Evolutionary conservation across 1,140 invertebrate species (phyloP), one percentile per base, ranked within the genome.

Genomic region (Tetranychus cinnabarinus): DNA sequence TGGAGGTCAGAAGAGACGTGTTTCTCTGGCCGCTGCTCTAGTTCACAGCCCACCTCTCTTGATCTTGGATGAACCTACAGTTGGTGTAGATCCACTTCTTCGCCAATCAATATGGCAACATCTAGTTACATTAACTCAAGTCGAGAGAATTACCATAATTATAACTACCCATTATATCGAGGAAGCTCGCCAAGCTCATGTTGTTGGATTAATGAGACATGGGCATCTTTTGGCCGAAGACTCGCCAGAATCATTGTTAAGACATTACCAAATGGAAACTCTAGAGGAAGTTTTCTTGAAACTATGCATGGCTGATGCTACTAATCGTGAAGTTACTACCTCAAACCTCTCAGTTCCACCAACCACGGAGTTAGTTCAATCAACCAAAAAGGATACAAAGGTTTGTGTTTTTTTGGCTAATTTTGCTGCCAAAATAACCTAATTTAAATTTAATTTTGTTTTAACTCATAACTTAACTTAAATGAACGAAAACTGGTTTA

Each of bases 141-240:
- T 82, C 59, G 80, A 82, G 35, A 79, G 81, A 66, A 88, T 85
- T 68, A 92, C 88, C 6, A 84, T 93, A 62, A 88, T 93, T 65
- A 87, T 92, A 65, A 92, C 88, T 2, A 92, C 88, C 31, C 88
- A 92, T 77, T 92, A 91, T 67, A 89, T 91, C 63, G 87, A 91
- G 72, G 88, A 93, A 72, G 88, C 88, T 1, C 74, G 85, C 66
- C 85, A 89, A 74, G 86, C 86, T 46, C 80, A 88, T 70, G 82
- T 81, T 69, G 91, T 93, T 69, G 90, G 90, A 64, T 74, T 97
- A 36, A 95, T 97, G 89, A 78, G 91, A 65, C 86, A 82, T 67
- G 90, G 91, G 13, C 78, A 85, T 52, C 75, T 96, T 46, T 72
- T 96, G 66, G 90, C 90, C 0, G 90, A 97, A 74, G 85, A 91